Percentiles rank a stretch among this genome's conserved stretches.
Evolutionary conservation across 2,888 invertebrate species (phyloP).

Genomic region (Eugnorisma glareosa): DNA sequence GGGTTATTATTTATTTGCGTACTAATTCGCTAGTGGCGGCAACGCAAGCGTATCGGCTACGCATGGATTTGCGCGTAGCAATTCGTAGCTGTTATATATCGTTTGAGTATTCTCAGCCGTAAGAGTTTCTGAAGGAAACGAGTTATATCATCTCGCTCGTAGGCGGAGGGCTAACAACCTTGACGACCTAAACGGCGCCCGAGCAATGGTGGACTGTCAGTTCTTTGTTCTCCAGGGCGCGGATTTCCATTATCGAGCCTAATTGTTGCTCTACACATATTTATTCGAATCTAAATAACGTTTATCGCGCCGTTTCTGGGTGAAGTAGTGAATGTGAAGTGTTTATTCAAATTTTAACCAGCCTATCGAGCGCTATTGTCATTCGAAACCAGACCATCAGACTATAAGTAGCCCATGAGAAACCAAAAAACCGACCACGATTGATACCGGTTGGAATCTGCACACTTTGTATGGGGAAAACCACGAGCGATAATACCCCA

Average conservation of each 20-base stretch:
- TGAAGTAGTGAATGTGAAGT: slow-evolving; percentile 37
- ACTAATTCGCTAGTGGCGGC: slow-evolving; percentile 48
- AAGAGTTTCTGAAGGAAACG: slow-evolving; percentile 55
- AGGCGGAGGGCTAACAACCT: slow-evolving; percentile 60
- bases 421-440: slow-evolving; percentile 43
- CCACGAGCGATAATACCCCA: slow-evolving; percentile 39
- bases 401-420: slow-evolving; percentile 47
- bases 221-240: slow-evolving; percentile 45
- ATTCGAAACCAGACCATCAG: slow-evolving; percentile 44
- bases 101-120: slow-evolving; percentile 46
- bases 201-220: slow-evolving; percentile 30
- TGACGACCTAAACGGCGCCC: slow-evolving; percentile 51
- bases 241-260: slow-evolving; percentile 7
- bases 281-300: slow-evolving; percentile 15
- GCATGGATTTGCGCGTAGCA: slow-evolving; percentile 61
- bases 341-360: slow-evolving; percentile 36
- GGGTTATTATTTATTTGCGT: slow-evolving; percentile 51
- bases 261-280: slow-evolving; percentile 5
- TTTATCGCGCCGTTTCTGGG: slow-evolving; percentile 24
- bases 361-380: slow-evolving; percentile 35
- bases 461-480: slow-evolving; percentile 45
- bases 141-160: slow-evolving; percentile 59
- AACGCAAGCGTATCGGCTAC: slow-evolving; percentile 50
- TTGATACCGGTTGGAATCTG: slow-evolving; percentile 42
- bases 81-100: slow-evolving; percentile 56